Evolutionary conservation across 2,113 vertebrate species (phyloP), one percentile per base, ranked within the genome.

Genomic region (Hiodon alosoides): DNA sequence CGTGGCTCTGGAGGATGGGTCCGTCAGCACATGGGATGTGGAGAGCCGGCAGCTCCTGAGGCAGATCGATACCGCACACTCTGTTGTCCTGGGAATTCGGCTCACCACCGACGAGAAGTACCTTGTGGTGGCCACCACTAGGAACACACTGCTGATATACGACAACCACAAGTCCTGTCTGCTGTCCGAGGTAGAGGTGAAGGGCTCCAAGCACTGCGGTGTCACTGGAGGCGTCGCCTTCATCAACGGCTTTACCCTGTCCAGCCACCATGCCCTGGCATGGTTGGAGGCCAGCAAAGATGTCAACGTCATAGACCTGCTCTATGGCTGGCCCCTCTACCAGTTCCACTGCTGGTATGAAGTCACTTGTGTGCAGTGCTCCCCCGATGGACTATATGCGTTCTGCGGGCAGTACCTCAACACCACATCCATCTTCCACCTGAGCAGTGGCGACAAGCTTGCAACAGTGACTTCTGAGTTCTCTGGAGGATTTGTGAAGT

Each of bases 261-360:
- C 97, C 0, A 90, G 90, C 80, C 95, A 94, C 79, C 97, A 99
- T n/a, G 95, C 93, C 0, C 93, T 99, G 69, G 97, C 96, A 3
- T 99, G 97, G 97, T 91, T 99, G 47, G 97, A 99, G 79, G 95
- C 96, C 76, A 99, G 97, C 85, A 99, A 97, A 90, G 94, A 97
- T 0, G 93, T 99, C 77, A 97, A 94, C 5, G 95, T 99, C 54
- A 98, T 99, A 14, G 97, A 99, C 79, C 86, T 99, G 67, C 91
- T 95, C 16, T 99, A 98, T 0, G 96, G 97, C 0, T 99, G 97
- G 97, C 97, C 97, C 11, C 92, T 99, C 53, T 97, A 98, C 88
- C 96, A 98, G 80, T 98, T 98, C 84, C 97, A 98, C 81, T 99
- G 97, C 87, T 99, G 97, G 97, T 98, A 99, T 0, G 97, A 99